These are phyloP conservation scores for Dromococcyx pavoninus DNA, from an alignment of 2,797 vertebrate species.

Conservation along the genomic window DNA sequence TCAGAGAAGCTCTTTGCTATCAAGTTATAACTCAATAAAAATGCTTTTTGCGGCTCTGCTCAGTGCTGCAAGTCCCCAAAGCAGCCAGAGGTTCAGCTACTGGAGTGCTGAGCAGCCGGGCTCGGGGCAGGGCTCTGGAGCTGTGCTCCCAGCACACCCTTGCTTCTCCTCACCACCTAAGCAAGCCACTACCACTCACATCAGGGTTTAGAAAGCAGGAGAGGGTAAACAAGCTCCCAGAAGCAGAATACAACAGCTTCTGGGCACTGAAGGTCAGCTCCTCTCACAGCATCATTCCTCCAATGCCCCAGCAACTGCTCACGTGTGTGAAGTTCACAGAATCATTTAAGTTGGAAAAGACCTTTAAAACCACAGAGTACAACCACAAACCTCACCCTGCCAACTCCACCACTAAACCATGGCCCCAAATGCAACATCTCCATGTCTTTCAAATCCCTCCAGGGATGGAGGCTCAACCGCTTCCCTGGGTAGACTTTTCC, in stretches of 20 bases:
- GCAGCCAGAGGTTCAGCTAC: not conserved
- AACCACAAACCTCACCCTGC: no score
- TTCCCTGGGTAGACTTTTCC: no score
- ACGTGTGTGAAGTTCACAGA: not conserved
- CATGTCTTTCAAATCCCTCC: no score
- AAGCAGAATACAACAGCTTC: not conserved
- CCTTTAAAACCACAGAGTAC: no score
- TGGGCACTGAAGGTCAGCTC: not conserved
- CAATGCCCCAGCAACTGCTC: accelerated
- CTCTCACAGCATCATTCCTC: accelerated
- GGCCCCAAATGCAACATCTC: no score
- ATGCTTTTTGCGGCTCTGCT: not conserved
- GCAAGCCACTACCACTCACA: accelerated
- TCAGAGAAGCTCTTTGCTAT: not conserved
- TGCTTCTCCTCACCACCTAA: not conserved
- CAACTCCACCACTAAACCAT: no score
- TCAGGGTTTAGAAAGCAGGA: accelerated
- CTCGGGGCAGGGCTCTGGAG: not conserved
- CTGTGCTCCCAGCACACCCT: accelerated
- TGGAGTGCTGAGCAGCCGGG: accelerated
- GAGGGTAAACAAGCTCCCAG: not conserved
- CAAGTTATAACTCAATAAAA: not conserved
- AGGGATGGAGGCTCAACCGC: no score
- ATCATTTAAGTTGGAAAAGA: no score
- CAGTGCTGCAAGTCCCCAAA: not conserved